Evolutionary conservation across 2,888 invertebrate species (phyloP), one percentile per base, ranked within the genome.

Genomic region (Monopis laevigella): DNA sequence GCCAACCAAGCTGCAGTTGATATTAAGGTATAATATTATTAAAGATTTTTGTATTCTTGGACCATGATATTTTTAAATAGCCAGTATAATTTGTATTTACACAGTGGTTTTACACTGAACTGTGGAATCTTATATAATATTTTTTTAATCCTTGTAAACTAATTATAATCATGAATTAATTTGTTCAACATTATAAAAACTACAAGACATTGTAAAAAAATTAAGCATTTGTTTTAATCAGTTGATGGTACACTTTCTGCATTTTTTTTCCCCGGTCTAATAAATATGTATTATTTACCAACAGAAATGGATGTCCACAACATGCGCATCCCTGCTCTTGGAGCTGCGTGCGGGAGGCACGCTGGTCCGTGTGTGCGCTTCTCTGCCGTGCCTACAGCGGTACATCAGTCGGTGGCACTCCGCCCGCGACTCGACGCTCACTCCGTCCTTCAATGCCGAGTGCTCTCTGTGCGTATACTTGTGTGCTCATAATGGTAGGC

Each of bases 261-360:
- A n/a, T n/a, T n/a, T n/a, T n/a, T n/a, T n/a, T n/a, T n/a, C n/a
- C n/a, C n/a, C n/a, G n/a, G n/a, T n/a, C n/a, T n/a, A n/a, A n/a
- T n/a, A n/a, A 24, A 24, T 24, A 24, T 24, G 24, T 24, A 17
- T 3, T 29, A 14, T 41, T 42, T 39, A 39, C 35, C 69, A 71
- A 27, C 63, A 93, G 92, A 88, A 88, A 61, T 84, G 92, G 66
- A 88, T 96, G 55, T 81, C 89, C 43, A 84, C 88, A 44, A 89
- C 90, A 40, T 95, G 95, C 62, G 84, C 89, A 2, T 86, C 88
- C 24, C 86, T 86, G 51, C 82, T 97, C 41, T 90, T 93, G 75
- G 86, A 88, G 50, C 81, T 94, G 46, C 86, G 92, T 51, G 96
- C 93, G 1, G 93, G 93, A 18, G 88, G 92, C 52, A 87, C 88